Percentiles rank a stretch among this genome's conserved stretches.
These are phyloP conservation scores for Allacma fusca DNA, from an alignment of 2,888 invertebrate species.

Conservation along the genomic window DNA sequence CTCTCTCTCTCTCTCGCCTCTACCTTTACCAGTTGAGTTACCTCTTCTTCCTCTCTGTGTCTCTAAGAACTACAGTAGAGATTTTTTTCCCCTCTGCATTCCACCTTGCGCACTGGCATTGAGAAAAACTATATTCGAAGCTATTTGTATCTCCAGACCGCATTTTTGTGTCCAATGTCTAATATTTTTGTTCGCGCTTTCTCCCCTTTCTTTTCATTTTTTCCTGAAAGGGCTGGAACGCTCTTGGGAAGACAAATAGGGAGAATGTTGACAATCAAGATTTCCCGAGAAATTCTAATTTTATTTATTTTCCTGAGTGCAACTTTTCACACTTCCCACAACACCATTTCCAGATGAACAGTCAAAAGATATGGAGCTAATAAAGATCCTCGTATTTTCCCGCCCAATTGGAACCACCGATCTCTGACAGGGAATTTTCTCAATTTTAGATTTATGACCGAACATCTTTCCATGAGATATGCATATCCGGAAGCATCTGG, in stretches of 20 bases:
- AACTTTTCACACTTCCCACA: too few species aligned
- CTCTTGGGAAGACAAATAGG: too few species aligned
- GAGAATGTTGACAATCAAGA: not conserved
- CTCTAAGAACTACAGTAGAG: too few species aligned
- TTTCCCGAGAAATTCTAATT: not conserved
- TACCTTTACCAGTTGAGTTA: not conserved
- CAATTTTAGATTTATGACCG: too few species aligned
- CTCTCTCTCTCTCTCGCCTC: not conserved
- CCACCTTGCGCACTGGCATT: not conserved
- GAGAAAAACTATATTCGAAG: not conserved
- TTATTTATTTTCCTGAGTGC: not conserved
- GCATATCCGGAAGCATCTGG: too few species aligned
- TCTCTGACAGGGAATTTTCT: too few species aligned
- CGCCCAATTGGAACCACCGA: too few species aligned
- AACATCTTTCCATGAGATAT: too few species aligned
- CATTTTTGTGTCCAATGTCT: not conserved
- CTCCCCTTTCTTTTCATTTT: not conserved
- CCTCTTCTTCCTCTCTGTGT: not conserved
- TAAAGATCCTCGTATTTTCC: too few species aligned
- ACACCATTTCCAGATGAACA: too few species aligned
- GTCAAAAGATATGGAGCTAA: too few species aligned
- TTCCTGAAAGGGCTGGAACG: not conserved
- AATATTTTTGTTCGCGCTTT: not conserved
- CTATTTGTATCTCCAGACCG: not conserved
- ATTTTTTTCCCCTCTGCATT: not conserved